A percentile compares a stretch with the other conserved stretches of the same genome.
phyloP scores from a whole-genome alignment of 2,113 vertebrate species.

The Mormyrus iriodes region DNA sequence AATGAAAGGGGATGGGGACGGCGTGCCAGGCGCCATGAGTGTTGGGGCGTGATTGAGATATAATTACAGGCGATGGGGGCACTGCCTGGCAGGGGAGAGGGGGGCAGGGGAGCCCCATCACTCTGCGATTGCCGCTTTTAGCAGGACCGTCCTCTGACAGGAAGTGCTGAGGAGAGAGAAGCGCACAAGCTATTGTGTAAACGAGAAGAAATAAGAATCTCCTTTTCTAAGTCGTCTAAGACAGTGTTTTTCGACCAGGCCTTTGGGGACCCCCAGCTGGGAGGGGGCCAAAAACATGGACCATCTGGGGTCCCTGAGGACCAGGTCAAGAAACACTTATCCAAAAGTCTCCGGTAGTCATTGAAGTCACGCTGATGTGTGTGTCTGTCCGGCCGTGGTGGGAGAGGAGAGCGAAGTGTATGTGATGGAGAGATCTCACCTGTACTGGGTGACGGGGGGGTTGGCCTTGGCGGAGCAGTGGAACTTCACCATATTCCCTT shows the following conservation, averaged over 20 bases:
- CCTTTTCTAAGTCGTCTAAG: background rate
- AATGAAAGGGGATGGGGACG: background rate
- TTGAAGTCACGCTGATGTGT: background rate
- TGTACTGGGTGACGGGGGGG: constrained; percentile 79
- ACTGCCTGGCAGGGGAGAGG: background rate
- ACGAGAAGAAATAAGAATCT: background rate
- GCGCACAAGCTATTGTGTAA: background rate
- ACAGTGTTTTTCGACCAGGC: background rate
- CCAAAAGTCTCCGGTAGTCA: background rate
- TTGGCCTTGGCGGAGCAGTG: constrained; percentile 85
- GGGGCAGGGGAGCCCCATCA: background rate
- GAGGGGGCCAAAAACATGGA: background rate
- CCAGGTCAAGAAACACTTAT: background rate
- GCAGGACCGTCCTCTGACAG: background rate
- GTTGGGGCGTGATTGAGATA: constrained; percentile 3
- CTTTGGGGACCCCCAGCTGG: background rate
- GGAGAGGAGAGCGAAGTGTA: background rate
- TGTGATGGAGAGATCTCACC: constrained; percentile 54
- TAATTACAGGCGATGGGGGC: background rate
- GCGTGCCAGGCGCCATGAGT: background rate
- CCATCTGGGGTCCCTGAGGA: background rate
- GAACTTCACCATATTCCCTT: constrained; percentile 79
- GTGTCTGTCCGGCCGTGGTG: background rate
- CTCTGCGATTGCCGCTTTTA: background rate
- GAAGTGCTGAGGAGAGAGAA: background rate